phyloP scores from a whole-genome alignment of 2,113 vertebrate species.

The Mastomys natalensis region DNA sequence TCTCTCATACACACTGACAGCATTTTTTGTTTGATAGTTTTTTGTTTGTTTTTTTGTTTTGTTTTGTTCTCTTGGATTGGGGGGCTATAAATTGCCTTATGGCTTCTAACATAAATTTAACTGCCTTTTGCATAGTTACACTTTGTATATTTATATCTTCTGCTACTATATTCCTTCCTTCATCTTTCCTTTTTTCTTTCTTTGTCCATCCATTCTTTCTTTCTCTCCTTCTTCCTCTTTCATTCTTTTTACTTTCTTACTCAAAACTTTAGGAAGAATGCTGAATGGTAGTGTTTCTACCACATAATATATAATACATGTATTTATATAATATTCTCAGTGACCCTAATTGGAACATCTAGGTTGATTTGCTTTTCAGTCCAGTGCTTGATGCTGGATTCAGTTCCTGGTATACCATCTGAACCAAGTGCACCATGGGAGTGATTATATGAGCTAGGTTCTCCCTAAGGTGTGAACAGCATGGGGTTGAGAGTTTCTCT shows the following conservation, averaged over 20 bases:
- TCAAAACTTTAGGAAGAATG: background rate
- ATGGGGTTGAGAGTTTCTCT: background rate
- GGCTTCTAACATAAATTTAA: background rate
- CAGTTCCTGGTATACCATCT: background rate
- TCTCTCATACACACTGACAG: background rate
- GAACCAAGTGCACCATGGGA: background rate
- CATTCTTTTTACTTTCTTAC: background rate
- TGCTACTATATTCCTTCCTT: background rate
- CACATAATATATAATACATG: background rate
- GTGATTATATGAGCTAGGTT: background rate
- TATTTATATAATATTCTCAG: background rate
- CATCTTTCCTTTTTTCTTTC: background rate
- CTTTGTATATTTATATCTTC: background rate
- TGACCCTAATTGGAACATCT: background rate
- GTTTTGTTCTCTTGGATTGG: background rate
- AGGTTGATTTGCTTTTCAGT: background rate
- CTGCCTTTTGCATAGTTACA: background rate
- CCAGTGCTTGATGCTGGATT: background rate
- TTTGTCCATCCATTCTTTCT: too few species aligned
- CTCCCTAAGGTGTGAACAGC: background rate
- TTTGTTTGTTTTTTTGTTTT: too few species aligned
- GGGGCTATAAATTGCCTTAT: background rate
- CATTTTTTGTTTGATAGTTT: background rate
- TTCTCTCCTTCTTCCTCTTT: too few species aligned
- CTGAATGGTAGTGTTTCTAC: background rate